A percentile compares a stretch with the other conserved stretches of the same genome.
Evolutionary conservation across 1,140 invertebrate species (phyloP).

Genomic region (Coenobita brevimanus): DNA sequence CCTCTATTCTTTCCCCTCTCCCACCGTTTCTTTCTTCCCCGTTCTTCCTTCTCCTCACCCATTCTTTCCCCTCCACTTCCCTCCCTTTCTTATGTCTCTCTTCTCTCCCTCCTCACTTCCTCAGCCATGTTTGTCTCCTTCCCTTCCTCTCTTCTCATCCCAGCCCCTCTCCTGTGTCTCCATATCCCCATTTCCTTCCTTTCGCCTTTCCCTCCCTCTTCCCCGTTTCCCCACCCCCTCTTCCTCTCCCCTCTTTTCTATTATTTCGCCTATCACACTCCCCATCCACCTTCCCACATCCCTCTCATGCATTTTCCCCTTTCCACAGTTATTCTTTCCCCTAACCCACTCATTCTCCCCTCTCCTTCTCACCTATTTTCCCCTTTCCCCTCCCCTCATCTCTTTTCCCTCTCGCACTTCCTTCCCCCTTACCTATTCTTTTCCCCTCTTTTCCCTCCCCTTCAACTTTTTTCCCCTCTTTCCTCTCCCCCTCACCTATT

Average conservation of each 20-base stretch:
- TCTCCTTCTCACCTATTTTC: neutral
- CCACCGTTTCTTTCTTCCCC: too few relatives aligned
- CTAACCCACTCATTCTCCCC: too few relatives aligned
- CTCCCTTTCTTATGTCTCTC: too few relatives aligned
- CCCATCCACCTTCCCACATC: neutral
- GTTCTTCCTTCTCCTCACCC: too few relatives aligned
- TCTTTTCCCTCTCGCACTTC: neutral
- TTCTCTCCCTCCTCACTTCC: neutral
- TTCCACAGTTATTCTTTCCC: neutral
- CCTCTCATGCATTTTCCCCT: neutral
- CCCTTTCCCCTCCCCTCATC: neutral
- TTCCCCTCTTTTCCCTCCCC: neutral
- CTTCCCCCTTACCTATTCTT: neutral
- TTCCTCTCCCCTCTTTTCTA: neutral
- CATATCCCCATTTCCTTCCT: neutral
- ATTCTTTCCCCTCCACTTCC: too few relatives aligned
- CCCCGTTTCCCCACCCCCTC: neutral
- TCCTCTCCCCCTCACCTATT: neutral
- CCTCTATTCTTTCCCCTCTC: too few relatives aligned
- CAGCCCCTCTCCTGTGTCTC: too few relatives aligned
- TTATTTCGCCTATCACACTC: neutral
- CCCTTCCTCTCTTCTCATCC: too few relatives aligned
- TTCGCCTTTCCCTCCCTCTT: neutral
- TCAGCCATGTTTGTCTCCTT: neutral
- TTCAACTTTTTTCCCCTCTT: neutral